Evolutionary conservation across 2,113 vertebrate genomes (phyloP), one percentile per base, ranked within the genome.

Genomic region (Corvus hawaiiensis): DNA sequence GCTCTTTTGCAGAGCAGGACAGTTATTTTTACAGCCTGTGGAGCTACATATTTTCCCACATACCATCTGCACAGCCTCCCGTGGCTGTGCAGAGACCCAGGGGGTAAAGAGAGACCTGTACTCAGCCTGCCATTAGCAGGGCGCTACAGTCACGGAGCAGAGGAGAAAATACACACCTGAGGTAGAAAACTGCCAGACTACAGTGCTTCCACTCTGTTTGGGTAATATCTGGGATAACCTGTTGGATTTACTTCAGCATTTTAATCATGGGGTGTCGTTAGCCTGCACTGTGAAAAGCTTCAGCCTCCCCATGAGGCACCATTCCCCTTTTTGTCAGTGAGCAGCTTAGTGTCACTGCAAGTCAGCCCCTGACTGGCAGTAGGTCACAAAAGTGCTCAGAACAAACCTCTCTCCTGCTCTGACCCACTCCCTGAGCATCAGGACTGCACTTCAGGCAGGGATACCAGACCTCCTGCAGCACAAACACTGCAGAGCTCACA

Each of bases 21-120:
- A 49, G 94, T 84, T 97, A 96, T 95, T 96, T 96, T 95, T 94
- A 69, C 82, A 89, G 90, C 71, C 51, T 19, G 62, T 44, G 82
- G 93, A 80, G 71, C 67, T 17, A 63, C 0, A 8, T 83, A 59
- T 69, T 95, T 95, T 88, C 58, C 90, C 75, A 84, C 22, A 77
- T 28, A 52, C 78, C 78, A 86, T 72, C 80, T 94, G 91, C 83
- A 74, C 71, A 76, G 61, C 59, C 56, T 48, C 64, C 72, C 76
- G 44, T 16, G 74, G 75, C 37, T 44, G 9, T 0, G 11, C 33
- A 64, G 72, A 41, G 72, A 88, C 23, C 28, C 35, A 71, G 59
- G 89, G 76, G 48, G 56, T 52, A 21, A 48, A 44, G 44, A 88
- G 30, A 71, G 68, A 64, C 16, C 67, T 27, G 49, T 1, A 17